Percentiles rank a stretch among this genome's conserved stretches.
These are phyloP conservation scores for Temnopleurus reevesii DNA, from an alignment of 53 echinoderm and acorn worm genomes.

Conservation along the genomic window DNA sequence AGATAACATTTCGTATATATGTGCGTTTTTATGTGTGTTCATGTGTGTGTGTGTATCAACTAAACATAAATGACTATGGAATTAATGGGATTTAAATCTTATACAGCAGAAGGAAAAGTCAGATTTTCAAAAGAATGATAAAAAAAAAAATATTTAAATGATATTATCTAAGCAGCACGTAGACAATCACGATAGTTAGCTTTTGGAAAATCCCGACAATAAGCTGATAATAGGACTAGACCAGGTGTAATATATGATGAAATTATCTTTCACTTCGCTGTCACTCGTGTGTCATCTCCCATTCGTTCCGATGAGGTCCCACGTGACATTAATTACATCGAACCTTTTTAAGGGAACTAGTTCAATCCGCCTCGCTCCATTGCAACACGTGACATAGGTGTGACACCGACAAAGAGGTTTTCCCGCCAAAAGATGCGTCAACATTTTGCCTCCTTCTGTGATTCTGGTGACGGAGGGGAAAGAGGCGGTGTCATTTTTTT, in stretches of 20 bases:
- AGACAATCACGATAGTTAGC: too few species aligned
- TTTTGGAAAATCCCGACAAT: too few species aligned
- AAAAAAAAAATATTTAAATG: too few species aligned
- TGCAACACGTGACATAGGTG: background rate
- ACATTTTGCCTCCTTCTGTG: background rate
- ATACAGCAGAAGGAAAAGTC: too few species aligned
- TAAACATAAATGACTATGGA: too few species aligned
- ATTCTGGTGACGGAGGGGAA: background rate
- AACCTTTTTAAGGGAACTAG: constrained; percentile 3
- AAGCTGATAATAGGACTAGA: background rate
- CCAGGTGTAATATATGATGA: constrained; percentile 19
- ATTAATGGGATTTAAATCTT: too few species aligned
- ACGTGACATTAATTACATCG: constrained; percentile 11
- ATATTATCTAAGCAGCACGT: too few species aligned
- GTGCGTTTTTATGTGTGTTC: too few species aligned
- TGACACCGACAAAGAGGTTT: constrained; percentile 4
- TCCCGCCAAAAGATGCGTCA: background rate
- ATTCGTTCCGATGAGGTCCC: background rate
- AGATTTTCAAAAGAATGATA: too few species aligned
- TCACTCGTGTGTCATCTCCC: background rate
- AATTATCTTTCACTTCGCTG: background rate
- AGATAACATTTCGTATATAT: too few species aligned
- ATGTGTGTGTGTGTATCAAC: too few species aligned
- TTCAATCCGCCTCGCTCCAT: background rate
- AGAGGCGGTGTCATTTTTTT: background rate